Base-by-base conservation (phyloP, 2,888 invertebrate species). In the Calliphora vomitoria region DNA sequence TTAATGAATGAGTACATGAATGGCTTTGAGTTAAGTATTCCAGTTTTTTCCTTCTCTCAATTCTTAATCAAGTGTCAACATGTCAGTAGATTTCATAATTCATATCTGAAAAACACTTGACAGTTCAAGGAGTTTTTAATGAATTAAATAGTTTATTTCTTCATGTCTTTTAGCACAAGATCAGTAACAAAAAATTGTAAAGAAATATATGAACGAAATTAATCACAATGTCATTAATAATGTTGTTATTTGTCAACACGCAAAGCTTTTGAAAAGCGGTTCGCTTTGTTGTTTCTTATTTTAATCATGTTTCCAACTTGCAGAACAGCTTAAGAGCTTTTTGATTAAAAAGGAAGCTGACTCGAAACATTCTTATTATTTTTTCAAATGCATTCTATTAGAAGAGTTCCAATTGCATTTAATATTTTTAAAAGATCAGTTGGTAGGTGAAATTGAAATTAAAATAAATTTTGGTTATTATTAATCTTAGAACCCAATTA, bases 91-190 rank as follows among this genome's bases (percentile, higher is more conserved):
- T 81, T 66, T 81, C 75, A 71, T 87, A 74, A 71, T 66, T 87
- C 55, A 71, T 71, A 80, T 81, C 72, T 81, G 38, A 38, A 82
- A 82, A 82, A 71, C 31, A 72, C 58, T 81, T 81, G 83, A 84
- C 87, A 84, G 25, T 84, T 87, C 83, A 83, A 87, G 81, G 76
- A 87, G 87, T 81, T 87, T 78, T 75, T 72, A 81, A 80, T 78
- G 76, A 83, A 78, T 87, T 81, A 76, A 76, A 80, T 55, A 72
- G 69, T 82, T 71, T 76, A 81, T 87, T 86, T 71, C 50, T 75
- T 75, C 11, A 66, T 69, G 47, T 72, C 50, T 44, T 71, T 68
- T 11, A 76, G 53, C 10, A 35, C n/a, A 74, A 58, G 11, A 58
- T 41, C 50, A 71, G 38, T 5, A n/a, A n/a, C n/a, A n/a, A 68